phyloP scores from a whole-genome alignment of 2,888 invertebrate species.

The Nyleta sp. region DNA sequence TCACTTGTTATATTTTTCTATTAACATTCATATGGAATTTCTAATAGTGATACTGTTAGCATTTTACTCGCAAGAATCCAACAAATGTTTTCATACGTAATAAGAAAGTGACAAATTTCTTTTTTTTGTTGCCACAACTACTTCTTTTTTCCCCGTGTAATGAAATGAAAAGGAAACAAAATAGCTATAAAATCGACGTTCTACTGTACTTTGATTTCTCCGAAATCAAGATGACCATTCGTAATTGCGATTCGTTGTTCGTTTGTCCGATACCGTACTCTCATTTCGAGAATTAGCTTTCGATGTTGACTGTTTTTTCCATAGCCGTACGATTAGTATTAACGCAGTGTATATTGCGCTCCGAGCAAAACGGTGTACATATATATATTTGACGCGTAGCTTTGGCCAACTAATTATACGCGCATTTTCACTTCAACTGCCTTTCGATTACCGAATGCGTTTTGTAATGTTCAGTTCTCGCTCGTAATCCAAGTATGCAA shows the following conservation, averaged over 20 bases:
- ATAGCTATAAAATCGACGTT: too few species aligned
- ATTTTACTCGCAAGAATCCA: too few species aligned
- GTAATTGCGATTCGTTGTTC: conserved; percentile 25
- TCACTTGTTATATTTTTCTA: too few species aligned
- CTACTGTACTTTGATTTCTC: too few species aligned
- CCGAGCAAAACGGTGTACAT: conserved; percentile 25
- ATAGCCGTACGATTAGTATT: conserved; percentile 45
- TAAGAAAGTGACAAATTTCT: too few species aligned
- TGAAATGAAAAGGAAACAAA: too few species aligned
- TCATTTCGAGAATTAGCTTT: conserved; percentile 43
- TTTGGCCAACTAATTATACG: conserved; percentile 20
- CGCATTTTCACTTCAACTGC: conserved; percentile 43
- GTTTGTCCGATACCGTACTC: conserved; percentile 12
- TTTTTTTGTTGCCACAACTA: too few species aligned
- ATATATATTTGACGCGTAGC: conserved; percentile 36
- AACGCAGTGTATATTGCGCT: conserved; percentile 36
- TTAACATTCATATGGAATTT: too few species aligned
- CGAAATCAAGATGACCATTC: conserved; percentile 72
- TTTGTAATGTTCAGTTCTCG: conserved; percentile 19
- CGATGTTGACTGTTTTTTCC: conserved; percentile 53
- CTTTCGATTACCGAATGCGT: conserved; percentile 20
- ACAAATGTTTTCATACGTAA: too few species aligned
- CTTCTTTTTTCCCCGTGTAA: too few species aligned
- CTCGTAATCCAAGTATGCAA: conserved; percentile 1
- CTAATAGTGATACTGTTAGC: too few species aligned